phyloP scores from a whole-genome alignment of 2,113 vertebrate genomes.

The Ifrita kowaldi region DNA sequence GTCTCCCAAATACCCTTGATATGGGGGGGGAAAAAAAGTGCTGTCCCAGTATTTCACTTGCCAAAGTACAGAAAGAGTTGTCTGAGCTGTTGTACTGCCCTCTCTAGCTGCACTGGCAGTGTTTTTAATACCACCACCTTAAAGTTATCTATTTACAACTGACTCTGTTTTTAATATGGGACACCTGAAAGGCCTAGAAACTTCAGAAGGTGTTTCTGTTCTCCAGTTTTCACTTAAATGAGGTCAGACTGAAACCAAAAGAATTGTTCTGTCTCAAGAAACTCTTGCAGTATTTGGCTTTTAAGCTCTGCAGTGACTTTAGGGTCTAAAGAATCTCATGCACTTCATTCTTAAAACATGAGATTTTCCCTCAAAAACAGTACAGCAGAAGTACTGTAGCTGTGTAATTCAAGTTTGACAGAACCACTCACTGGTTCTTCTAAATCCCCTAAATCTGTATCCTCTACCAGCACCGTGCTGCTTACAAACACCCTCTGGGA shows the following conservation, averaged over 20 bases:
- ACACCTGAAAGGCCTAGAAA: neutral
- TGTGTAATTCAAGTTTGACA: rapidly evolving
- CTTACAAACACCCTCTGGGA: neutral
- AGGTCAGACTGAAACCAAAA: neutral
- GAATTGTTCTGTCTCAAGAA: neutral
- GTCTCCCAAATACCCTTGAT: neutral
- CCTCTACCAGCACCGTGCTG: neutral
- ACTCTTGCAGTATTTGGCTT: neutral
- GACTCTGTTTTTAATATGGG: neutral
- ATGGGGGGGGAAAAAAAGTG: rapidly evolving
- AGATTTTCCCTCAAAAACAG: neutral
- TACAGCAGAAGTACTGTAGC: neutral
- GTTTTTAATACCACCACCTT: neutral
- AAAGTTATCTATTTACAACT: neutral
- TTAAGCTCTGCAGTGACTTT: neutral
- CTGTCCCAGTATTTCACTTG: neutral
- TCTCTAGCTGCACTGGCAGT: neutral
- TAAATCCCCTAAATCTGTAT: neutral
- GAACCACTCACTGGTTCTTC: neutral
- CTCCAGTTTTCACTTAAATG: neutral
- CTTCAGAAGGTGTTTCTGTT: neutral
- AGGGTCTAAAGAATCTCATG: neutral
- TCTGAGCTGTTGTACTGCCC: neutral
- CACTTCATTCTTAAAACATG: neutral
- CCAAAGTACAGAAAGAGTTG: neutral